Base-by-base conservation (phyloP, 2,888 invertebrate genomes). In the Anodontia alba region DNA sequence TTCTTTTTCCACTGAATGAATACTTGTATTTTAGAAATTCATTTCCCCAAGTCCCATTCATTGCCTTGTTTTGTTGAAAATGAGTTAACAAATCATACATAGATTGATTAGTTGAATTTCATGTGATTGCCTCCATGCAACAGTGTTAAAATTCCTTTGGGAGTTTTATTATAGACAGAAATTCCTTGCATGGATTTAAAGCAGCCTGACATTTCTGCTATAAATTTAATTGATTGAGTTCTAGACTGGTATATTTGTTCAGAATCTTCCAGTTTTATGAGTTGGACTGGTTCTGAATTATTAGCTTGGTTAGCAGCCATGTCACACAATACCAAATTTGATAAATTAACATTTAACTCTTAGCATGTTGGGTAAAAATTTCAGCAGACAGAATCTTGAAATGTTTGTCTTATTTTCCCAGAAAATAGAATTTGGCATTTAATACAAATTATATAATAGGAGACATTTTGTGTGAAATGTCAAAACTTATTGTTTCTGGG, bases 201-300 rank as follows among this genome's bases (percentile, higher is more conserved):
- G 42, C 15, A 15, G 42, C 15, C 8, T 42, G 42, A 42, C 15
- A 42, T 42, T 42, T 42, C 42, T 42, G 42, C 42, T 42, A 42
- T 42, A 42, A 42, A 42, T n/a, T n/a, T n/a, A n/a, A n/a, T 42
- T 42, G 42, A 42, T 42, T 42, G 15, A 42, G 42, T 42, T 42
- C 15, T 42, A 42, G 42, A 42, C 42, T 42, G 15, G 42, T 42
- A n/a, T 42, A 42, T 42, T 42, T 42, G 42, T 42, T 42, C 42
- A 42, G 42, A 10, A 42, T 42, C 42, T 15, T 42, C 42, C 7
- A 42, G 42, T 29, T 57, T 57, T 29, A 23, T 26, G n/a, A 7
- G 29, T 57, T 57, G 23, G 57, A 57, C 57, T 57, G 29, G 29
- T 57, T 57, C 29, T 57, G 57, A 57, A 57, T 57, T 26, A 57